Percentiles rank a stretch among this genome's conserved stretches.
These are phyloP conservation scores for Willisornis vidua DNA, from an alignment of 2,113 vertebrate species.

Conservation along the genomic window DNA sequence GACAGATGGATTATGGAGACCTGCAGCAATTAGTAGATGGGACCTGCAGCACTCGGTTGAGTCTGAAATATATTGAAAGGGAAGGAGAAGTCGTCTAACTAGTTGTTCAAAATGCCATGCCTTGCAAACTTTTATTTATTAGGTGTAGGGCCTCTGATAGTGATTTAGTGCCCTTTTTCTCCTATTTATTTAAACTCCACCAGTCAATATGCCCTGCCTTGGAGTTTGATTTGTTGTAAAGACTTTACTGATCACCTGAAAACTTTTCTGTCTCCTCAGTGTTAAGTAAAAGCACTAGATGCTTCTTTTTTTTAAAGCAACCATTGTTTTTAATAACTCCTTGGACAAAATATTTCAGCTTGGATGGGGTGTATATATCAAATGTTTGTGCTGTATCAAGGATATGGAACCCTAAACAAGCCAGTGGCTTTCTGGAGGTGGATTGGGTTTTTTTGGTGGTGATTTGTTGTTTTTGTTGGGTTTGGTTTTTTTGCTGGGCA, in stretches of 20 bases:
- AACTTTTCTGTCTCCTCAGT: not conserved
- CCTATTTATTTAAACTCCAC: not conserved
- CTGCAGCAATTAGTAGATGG: not conserved
- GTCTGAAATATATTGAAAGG: not conserved
- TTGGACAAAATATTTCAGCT: not conserved
- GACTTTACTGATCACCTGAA: not conserved
- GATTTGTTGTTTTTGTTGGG: not conserved
- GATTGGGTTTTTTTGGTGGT: not conserved
- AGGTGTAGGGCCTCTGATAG: conserved; percentile 39
- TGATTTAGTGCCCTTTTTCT: not conserved
- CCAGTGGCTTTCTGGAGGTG: not conserved
- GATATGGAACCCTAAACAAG: not conserved
- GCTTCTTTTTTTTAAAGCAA: not conserved
- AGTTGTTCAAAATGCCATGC: not conserved
- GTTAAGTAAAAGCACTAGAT: not conserved
- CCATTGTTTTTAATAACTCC: not conserved
- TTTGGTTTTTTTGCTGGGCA: not conserved
- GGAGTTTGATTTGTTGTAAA: not conserved
- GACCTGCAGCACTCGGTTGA: not conserved
- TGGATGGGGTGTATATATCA: not conserved
- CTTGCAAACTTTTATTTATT: conserved; percentile 38
- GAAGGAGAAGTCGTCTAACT: not conserved
- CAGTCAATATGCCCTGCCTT: not conserved
- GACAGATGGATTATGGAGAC: conserved; percentile 10
- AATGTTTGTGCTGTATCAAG: not conserved